Evolutionary conservation across 2,888 invertebrate species (phyloP).

Genomic region (Anagyrus pseudococci): DNA sequence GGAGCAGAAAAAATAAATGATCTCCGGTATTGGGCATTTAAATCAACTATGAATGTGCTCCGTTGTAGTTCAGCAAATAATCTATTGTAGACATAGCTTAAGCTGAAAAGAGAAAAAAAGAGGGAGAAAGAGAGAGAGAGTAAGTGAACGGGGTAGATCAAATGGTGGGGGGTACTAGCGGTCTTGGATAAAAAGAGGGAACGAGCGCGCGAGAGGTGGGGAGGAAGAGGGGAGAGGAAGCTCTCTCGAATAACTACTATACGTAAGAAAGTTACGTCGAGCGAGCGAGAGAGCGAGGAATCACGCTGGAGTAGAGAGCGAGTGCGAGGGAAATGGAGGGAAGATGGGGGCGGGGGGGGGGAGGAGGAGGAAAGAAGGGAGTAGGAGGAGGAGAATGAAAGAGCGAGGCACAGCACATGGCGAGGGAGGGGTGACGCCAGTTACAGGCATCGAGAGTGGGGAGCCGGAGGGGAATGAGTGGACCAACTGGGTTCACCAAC

Average conservation of each 20-base stretch:
- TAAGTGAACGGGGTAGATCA: constrained; percentile 27
- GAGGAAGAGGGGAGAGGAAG: constrained; percentile 13
- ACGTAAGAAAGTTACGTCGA: constrained; percentile 36
- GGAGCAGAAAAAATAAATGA: no score
- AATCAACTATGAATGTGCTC: no score
- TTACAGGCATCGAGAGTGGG: constrained; percentile 35
- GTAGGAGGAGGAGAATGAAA: constrained; percentile 21
- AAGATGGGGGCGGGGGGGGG: constrained; percentile 17
- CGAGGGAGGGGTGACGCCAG: constrained; percentile 1
- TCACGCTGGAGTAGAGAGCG: constrained; percentile 25
- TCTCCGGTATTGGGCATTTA: no score
- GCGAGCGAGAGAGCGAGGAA: constrained; percentile 19
- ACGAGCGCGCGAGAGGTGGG: not conserved
- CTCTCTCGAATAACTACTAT: constrained; percentile 18
- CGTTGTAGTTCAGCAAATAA: no score
- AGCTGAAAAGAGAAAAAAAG: constrained; percentile 6
- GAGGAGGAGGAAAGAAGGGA: not conserved
- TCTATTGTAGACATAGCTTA: constrained; percentile 16
- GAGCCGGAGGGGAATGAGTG: constrained; percentile 51
- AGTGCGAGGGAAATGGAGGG: constrained; percentile 5
- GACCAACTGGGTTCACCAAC: constrained; percentile 62
- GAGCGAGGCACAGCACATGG: constrained; percentile 11
- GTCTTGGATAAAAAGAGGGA: constrained; percentile 23
- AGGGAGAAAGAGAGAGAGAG: constrained; percentile 11
- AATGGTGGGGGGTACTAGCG: constrained; percentile 34